Evolutionary conservation across 2,113 vertebrate genomes (phyloP), one percentile per base, ranked within the genome.

Genomic region (Argyrosomus japonicus): DNA sequence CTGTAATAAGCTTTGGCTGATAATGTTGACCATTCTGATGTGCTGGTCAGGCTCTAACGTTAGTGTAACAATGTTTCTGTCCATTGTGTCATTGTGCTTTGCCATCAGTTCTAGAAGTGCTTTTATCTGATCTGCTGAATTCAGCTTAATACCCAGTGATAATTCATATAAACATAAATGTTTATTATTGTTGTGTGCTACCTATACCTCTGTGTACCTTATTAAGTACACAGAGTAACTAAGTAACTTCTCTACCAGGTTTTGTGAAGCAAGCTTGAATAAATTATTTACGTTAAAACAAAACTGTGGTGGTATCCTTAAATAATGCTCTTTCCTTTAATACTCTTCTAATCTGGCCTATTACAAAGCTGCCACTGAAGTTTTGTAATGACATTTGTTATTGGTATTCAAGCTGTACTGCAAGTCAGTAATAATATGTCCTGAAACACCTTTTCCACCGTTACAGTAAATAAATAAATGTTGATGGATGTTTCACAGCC

Each of bases 401-500:
- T 70, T 54, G 5, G 5, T 25, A 25, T 43, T 57, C 6, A 71
- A 56, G 29, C 51, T 62, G 23, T 47, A n/a, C 3, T 40, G 23
- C 56, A 15, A 45, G 61, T 25, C 47, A 18, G 8, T 53, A 11
- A 60, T 58, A 14, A 48, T 60, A 2, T 14, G 29, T 32, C 11
- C 8, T 19, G 11, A 58, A 40, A 60, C 15, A 48, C 18, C 23
- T 32, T 25, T 32, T 43, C 23, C 40, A 29, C 40, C 21, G 6
- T 29, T 47, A 58, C 43, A 29, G 14, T 19, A 61, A 51, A 68
- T 29, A 29, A 50, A 13, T 50, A 60, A 60, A 18, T 13, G 3
- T 72, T 56, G 19, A 72, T 65, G 36, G 51, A 69, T 58, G 43
- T 25, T 58, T 60, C 53, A 27, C 40, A 40, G 27, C 15, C 27